These are phyloP conservation scores for Cathartes aura DNA, from an alignment of 2,113 vertebrate genomes.

Conservation along the genomic window DNA sequence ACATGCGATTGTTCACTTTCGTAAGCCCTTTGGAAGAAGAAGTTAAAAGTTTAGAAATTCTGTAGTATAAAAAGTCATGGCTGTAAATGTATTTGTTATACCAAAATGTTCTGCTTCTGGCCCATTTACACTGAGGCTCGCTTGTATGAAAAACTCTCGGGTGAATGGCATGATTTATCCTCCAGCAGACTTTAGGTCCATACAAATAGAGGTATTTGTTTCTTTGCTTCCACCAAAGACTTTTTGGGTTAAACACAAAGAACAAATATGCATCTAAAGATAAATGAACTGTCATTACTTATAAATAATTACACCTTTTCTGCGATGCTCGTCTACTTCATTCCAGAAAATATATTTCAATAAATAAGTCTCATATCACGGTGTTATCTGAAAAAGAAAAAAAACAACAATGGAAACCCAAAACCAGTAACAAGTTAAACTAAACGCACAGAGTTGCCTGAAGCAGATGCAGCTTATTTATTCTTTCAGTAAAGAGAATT, in stretches of 20 bases:
- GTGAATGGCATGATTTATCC: slow-evolving; percentile 54
- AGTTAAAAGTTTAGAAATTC: slow-evolving; percentile 79
- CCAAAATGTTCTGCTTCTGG: slow-evolving; percentile 68
- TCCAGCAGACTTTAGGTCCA: slow-evolving; percentile 61
- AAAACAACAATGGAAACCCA: background rate
- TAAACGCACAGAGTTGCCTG: background rate
- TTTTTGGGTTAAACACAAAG: slow-evolving; percentile 77
- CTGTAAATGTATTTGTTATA: slow-evolving; percentile 61
- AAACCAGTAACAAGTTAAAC: background rate
- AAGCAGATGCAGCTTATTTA: background rate
- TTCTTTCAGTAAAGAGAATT: background rate
- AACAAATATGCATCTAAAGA: slow-evolving; percentile 79
- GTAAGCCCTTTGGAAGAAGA: slow-evolving; percentile 83
- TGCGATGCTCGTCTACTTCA: slow-evolving; percentile 61
- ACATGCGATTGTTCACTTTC: slow-evolving; percentile 86
- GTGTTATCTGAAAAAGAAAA: slow-evolving; percentile 71
- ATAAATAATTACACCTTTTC: slow-evolving; percentile 57
- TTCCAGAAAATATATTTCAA: slow-evolving; percentile 54
- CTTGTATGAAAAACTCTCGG: slow-evolving; percentile 72
- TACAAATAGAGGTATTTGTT: slow-evolving; percentile 66
- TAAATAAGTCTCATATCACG: background rate
- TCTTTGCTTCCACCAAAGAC: slow-evolving; percentile 76
- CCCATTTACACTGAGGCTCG: slow-evolving; percentile 69
- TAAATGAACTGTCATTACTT: slow-evolving; percentile 86
- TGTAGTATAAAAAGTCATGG: slow-evolving; percentile 73